phyloP scores from a whole-genome alignment of 2,888 invertebrate genomes.

The Meiosimyza decipiens region DNA sequence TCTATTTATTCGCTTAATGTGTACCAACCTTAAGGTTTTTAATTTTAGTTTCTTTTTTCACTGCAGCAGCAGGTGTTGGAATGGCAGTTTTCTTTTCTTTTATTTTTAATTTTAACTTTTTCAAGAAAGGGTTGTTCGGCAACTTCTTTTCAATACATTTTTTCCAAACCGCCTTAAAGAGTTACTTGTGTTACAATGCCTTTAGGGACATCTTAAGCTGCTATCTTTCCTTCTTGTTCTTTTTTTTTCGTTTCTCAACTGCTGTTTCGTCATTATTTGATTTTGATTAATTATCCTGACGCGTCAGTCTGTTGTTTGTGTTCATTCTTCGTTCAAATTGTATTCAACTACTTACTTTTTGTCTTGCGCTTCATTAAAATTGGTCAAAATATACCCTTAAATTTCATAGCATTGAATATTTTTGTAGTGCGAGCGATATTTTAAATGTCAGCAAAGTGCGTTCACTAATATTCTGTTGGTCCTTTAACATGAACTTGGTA shows the following conservation, averaged over 20 bases:
- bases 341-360: neutral
- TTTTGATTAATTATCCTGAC: conserved; percentile 56
- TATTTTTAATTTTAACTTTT: neutral
- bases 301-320: conserved; percentile 3
- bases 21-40: conserved; percentile 2
- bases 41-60: neutral
- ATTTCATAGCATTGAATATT: no score
- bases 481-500: neutral
- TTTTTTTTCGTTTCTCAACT: conserved; percentile 24
- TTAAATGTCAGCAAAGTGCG: conserved; percentile 21
- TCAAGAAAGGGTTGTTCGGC: conserved; percentile 17
- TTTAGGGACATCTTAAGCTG: conserved; percentile 22
- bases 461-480: conserved; percentile 17
- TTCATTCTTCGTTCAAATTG: neutral
- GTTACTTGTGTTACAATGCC: conserved; percentile 10
- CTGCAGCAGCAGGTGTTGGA: conserved; percentile 25
- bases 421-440: neutral
- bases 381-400: neutral
- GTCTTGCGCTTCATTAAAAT: neutral
- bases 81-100: neutral
- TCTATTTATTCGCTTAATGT: neutral
- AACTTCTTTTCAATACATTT: neutral
- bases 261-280: conserved; percentile 59
- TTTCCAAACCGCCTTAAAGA: no score
- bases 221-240: conserved; percentile 16